Percentiles rank a stretch among this genome's conserved stretches.
These are phyloP conservation scores for Vireo altiloquus DNA, from an alignment of 2,113 vertebrate genomes.

Conservation along the genomic window DNA sequence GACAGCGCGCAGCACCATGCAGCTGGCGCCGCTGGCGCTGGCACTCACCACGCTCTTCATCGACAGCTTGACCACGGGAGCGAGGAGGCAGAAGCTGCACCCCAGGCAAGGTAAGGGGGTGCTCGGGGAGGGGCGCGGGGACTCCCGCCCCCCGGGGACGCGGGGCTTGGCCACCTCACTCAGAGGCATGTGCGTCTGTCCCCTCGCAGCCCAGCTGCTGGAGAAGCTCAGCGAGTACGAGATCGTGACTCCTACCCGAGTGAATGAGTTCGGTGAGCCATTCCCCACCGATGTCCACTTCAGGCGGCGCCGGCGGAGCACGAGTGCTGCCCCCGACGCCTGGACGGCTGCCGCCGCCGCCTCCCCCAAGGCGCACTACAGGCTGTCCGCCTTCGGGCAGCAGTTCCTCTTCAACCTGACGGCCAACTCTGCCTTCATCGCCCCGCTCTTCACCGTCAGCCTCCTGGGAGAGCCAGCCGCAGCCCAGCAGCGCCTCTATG, in stretches of 20 bases:
- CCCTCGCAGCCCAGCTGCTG: constrained; percentile 74
- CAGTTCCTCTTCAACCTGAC: constrained; percentile 93
- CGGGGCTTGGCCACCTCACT: background rate
- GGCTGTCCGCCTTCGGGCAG: constrained; percentile 91
- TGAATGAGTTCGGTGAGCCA: constrained; percentile 88
- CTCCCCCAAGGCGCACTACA: constrained; percentile 81
- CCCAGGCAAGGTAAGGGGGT: constrained; percentile 84
- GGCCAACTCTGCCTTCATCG: constrained; percentile 93
- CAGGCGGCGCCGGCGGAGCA: constrained; percentile 88
- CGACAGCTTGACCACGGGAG: constrained; percentile 74
- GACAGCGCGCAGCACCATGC: constrained; percentile 85
- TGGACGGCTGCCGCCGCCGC: constrained; percentile 73
- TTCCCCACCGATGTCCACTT: constrained; percentile 88
- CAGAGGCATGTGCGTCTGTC: constrained; percentile 10
- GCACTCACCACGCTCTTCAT: constrained; percentile 83
- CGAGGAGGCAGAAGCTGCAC: constrained; percentile 77
- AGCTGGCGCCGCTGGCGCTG: constrained; percentile 90
- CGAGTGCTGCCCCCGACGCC: constrained; percentile 75
- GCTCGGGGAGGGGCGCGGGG: background rate
- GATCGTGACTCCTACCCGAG: constrained; percentile 88
- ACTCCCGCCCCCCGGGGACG: background rate
- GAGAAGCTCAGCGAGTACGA: constrained; percentile 85
- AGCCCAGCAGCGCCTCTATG: constrained; percentile 78
- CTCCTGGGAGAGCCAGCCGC: constrained; percentile 80
- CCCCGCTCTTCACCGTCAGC: constrained; percentile 91